Percentiles rank a stretch among this genome's conserved stretches.
Evolutionary conservation across 2,888 invertebrate species (phyloP).

Genomic region (Leucania comma): DNA sequence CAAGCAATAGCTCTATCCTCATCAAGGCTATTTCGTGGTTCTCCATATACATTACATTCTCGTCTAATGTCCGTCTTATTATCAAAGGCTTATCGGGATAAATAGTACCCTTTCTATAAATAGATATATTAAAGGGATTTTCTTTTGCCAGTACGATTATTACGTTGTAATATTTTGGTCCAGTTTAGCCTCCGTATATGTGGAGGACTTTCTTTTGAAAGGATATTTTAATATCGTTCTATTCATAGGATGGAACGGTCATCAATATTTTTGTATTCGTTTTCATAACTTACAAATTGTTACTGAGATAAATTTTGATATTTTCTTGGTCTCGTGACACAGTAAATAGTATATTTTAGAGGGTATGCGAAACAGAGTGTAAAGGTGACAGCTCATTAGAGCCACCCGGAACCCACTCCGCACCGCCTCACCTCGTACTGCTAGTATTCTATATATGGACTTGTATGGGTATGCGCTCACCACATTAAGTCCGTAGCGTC

Average conservation of each 20-base stretch:
- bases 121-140: conserved; percentile 2
- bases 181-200: not conserved
- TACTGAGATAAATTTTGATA: not conserved
- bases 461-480: too few species aligned
- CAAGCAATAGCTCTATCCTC: not conserved
- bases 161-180: conserved; percentile 6
- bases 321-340: not conserved
- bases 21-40: not conserved
- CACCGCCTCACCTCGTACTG: too few species aligned
- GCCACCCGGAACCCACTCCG: too few species aligned
- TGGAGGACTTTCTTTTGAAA: not conserved
- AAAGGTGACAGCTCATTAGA: too few species aligned
- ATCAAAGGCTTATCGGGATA: conserved; percentile 3
- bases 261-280: not conserved
- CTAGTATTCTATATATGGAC: too few species aligned
- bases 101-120: not conserved
- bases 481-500: too few species aligned
- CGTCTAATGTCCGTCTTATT: not conserved
- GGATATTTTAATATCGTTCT: conserved; percentile 3
- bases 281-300: not conserved
- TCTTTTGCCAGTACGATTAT: conserved; percentile 9
- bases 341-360: too few species aligned
- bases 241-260: not conserved
- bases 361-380: too few species aligned
- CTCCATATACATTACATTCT: not conserved